phyloP scores from a whole-genome alignment of 2,797 vertebrate species.

The Momotus momota region DNA sequence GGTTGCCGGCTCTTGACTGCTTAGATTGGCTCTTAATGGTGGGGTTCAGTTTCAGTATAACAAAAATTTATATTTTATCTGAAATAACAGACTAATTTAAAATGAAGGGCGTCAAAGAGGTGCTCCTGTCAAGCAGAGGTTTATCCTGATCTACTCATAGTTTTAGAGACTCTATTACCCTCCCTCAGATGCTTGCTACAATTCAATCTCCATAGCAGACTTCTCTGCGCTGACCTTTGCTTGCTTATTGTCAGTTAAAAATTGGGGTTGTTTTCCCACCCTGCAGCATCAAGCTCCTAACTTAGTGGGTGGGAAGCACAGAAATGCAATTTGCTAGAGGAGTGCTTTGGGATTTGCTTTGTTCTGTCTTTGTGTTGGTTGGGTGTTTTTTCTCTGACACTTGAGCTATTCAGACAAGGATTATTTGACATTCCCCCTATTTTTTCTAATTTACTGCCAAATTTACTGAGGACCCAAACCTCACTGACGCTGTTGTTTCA shows the following conservation, averaged over 20 bases:
- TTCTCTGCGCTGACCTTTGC: background rate
- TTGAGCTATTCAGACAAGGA: background rate
- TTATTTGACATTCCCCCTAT: background rate
- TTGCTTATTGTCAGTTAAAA: background rate
- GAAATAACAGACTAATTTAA: background rate
- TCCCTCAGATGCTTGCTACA: background rate
- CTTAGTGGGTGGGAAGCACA: background rate
- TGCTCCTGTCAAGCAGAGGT: background rate
- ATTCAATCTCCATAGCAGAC: background rate
- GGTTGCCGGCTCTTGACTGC: background rate
- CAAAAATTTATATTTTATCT: background rate
- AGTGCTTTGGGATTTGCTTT: background rate
- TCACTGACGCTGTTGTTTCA: background rate
- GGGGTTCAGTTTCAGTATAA: background rate
- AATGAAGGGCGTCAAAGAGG: background rate
- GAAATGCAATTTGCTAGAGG: background rate
- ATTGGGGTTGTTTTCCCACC: accelerated
- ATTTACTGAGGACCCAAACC: background rate
- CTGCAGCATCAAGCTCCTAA: background rate
- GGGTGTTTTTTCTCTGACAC: background rate
- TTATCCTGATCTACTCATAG: background rate
- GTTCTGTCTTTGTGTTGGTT: background rate
- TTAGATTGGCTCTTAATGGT: background rate
- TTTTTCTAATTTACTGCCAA: background rate
- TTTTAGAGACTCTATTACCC: background rate